Conservation (phyloP, 2,888 invertebrate species). For the Pomacea canaliculata region DNA sequence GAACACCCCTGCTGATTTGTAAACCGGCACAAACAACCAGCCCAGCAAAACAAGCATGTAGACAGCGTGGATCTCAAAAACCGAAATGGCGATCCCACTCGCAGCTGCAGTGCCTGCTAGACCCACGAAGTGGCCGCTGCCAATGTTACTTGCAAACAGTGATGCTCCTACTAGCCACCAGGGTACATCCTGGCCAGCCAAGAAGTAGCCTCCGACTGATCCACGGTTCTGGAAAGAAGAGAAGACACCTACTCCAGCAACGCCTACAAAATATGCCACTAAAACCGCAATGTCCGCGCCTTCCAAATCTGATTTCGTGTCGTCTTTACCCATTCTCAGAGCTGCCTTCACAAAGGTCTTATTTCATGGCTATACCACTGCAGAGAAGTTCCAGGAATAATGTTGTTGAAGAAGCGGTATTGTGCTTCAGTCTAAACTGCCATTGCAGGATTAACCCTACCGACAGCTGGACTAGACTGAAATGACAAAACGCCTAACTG, state of each 20-base stretch:
- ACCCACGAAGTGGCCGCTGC: constrained; percentile 13
- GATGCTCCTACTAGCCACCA: constrained; percentile 6
- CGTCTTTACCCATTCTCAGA: not conserved
- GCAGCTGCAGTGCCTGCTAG: constrained; percentile 1
- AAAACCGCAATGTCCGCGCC: not conserved
- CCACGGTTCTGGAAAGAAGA: constrained; percentile 6
- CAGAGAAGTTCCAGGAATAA: too few species aligned
- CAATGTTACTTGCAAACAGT: constrained; percentile 19
- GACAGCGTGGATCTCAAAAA: constrained; percentile 5
- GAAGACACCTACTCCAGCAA: not conserved
- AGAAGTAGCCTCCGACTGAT: constrained; percentile 6
- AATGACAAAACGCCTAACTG: too few species aligned
- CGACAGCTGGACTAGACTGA: too few species aligned
- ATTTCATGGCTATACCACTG: too few species aligned
- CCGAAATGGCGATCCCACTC: constrained; percentile 2
- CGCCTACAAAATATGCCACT: not conserved
- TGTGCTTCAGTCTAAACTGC: too few species aligned
- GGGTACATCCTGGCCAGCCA: constrained; percentile 1
- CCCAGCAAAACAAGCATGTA: constrained; percentile 2
- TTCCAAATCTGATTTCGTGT: not conserved
- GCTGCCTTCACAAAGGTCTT: too few species aligned
- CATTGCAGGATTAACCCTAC: too few species aligned
- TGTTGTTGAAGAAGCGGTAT: too few species aligned
- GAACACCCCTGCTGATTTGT: constrained; percentile 6
- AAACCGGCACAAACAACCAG: constrained; percentile 9